These are phyloP conservation scores for Plebejus anna DNA, from an alignment of 2,888 invertebrate genomes.

Conservation along the genomic window DNA sequence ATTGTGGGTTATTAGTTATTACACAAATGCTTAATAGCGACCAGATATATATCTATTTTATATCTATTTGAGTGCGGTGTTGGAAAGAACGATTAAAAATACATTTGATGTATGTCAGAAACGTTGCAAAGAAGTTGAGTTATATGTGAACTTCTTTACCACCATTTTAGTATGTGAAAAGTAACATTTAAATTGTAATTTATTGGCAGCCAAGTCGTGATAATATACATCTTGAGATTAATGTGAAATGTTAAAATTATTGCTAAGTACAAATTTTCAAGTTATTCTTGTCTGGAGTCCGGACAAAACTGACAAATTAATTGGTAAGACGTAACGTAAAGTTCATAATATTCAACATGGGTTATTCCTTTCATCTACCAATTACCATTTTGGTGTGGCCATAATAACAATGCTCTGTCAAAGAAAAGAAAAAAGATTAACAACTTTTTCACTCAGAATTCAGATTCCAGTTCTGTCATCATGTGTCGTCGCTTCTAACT, in stretches of 20 bases:
- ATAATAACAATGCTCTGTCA: background rate
- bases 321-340: background rate
- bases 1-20: too few species aligned
- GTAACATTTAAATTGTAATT: too few species aligned
- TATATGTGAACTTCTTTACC: too few species aligned
- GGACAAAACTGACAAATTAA: background rate
- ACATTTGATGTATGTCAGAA: too few species aligned
- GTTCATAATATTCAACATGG: background rate
- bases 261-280: background rate
- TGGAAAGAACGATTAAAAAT: too few species aligned
- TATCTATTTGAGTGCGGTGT: too few species aligned
- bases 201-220: too few species aligned
- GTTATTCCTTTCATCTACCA: background rate
- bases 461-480: background rate
- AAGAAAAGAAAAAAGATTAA: background rate
- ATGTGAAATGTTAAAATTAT: background rate
- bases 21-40: too few species aligned
- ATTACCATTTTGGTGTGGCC: conserved; percentile 6
- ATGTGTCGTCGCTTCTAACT: conserved; percentile 3
- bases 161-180: too few species aligned
- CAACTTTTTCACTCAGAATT: background rate
- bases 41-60: too few species aligned
- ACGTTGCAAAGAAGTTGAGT: too few species aligned
- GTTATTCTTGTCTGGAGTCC: background rate
- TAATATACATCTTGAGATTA: too few species aligned